Evolutionary conservation across 2,888 invertebrate genomes (phyloP), one percentile per base, ranked within the genome.

Genomic region (Drosophila lacicola): DNA sequence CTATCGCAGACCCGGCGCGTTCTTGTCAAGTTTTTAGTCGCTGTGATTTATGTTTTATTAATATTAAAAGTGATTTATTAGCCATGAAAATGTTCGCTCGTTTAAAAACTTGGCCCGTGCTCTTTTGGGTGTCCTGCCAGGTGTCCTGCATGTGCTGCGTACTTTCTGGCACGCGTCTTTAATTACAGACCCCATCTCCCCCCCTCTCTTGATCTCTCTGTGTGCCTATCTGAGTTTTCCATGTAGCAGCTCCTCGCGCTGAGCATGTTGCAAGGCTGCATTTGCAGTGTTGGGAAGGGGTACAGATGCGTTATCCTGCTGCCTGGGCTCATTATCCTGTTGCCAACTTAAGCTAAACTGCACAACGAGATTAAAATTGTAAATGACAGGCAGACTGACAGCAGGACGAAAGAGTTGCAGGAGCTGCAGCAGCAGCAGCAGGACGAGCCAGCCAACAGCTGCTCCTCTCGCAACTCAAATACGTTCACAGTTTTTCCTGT

Each of bases 11-110:
- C 2, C 44, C 33, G 10, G 21, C n/a, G 25, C 49, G 56, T 58
- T 67, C 64, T 49, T 61, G 71, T 68, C 72, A 76, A 71, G 76
- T 81, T 82, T 79, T 80, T 74, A 74, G 80, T 73, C 75, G 69
- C 68, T 61, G 75, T 90, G 90, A 90, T 90, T 90, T 90, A 90
- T 90, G 89, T 88, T 88, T 90, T 90, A 90, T 90, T 90, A 90
- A 90, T 90, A 90, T 89, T 80, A 86, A 89, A 89, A 90, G 86
- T 90, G 91, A 90, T 90, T 90, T 90, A 90, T 90, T 90, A 82
- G 89, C 88, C 76, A 78, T 76, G 74, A 72, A 87, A 87, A 45
- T 64, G 74, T 82, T 69, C 29, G 62, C 62, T 58, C 62, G 67
- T 42, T 75, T 57, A 46, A 74, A 65, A 87, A 78, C 68, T 77